phyloP scores from a whole-genome alignment of 2,113 vertebrate genomes.

The Calidris pygmaea region DNA sequence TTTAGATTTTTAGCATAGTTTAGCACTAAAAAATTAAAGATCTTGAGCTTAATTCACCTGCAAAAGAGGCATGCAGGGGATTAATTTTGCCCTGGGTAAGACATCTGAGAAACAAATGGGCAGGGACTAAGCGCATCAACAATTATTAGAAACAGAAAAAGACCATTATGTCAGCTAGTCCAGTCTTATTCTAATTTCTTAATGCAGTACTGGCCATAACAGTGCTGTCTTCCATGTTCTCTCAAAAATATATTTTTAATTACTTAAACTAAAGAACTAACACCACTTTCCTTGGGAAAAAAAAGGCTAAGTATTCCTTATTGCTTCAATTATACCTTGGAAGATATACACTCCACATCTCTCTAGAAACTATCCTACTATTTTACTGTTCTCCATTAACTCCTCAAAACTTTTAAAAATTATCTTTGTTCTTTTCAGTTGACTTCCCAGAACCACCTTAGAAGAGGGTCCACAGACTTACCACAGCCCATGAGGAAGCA shows the following conservation, averaged over 20 bases:
- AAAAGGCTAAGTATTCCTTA: background rate
- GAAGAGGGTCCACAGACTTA: background rate
- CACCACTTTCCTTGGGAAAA: background rate
- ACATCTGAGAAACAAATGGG: constrained; percentile 20
- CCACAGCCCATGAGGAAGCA: background rate
- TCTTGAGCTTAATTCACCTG: background rate
- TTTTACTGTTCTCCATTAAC: background rate
- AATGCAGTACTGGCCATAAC: background rate
- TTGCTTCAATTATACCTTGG: background rate
- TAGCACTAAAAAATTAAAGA: background rate
- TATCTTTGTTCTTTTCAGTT: background rate
- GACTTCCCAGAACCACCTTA: background rate
- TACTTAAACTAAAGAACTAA: background rate
- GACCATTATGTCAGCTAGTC: background rate
- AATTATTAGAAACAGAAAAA: constrained; percentile 3
- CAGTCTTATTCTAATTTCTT: background rate
- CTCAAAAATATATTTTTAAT: background rate
- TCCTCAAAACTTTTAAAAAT: background rate
- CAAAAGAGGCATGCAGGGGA: background rate
- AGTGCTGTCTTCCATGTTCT: background rate
- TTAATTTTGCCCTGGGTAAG: background rate
- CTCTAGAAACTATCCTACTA: background rate
- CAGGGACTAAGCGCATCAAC: background rate
- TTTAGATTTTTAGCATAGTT: constrained; percentile 13
- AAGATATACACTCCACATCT: background rate